Evolutionary conservation across 2,797 vertebrate genomes (phyloP).

Genomic region (Nannoperca australis): DNA sequence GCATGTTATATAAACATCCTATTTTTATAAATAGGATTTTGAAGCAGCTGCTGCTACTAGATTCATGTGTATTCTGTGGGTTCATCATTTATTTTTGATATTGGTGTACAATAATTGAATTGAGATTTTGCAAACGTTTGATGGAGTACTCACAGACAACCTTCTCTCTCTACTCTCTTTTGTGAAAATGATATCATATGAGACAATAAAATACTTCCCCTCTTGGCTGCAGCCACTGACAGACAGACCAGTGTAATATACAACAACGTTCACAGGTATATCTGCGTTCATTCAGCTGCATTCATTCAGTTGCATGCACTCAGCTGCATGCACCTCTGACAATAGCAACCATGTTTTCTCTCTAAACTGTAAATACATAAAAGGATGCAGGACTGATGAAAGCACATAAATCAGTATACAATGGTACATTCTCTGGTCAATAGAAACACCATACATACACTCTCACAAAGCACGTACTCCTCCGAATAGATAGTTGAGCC

Average conservation of each 20-base stretch:
- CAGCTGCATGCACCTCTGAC: conserved; percentile 43
- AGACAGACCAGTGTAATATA: conserved; percentile 2
- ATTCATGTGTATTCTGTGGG: not conserved
- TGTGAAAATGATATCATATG: not conserved
- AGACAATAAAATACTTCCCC: not conserved
- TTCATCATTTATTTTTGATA: no score
- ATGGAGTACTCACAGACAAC: not conserved
- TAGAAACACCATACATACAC: conserved; percentile 52
- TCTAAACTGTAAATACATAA: conserved; percentile 56
- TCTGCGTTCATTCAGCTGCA: conserved; percentile 49
- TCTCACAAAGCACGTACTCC: conserved; percentile 52
- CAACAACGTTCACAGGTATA: conserved; percentile 28
- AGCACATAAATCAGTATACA: conserved; percentile 65
- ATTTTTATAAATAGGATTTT: not conserved
- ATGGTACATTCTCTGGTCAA: conserved; percentile 64
- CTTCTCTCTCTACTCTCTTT: not conserved
- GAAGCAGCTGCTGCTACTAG: not conserved
- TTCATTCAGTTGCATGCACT: no score
- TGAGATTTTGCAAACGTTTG: not conserved
- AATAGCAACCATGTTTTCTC: conserved; percentile 56
- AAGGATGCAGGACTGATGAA: conserved; percentile 46
- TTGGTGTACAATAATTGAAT: no score
- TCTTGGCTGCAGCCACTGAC: conserved; percentile 18
- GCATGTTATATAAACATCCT: not conserved
- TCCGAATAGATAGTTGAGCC: conserved; percentile 65